These are phyloP conservation scores for Phalacrocorax brasilianus DNA, from an alignment of 2,113 vertebrate genomes.

Conservation along the genomic window DNA sequence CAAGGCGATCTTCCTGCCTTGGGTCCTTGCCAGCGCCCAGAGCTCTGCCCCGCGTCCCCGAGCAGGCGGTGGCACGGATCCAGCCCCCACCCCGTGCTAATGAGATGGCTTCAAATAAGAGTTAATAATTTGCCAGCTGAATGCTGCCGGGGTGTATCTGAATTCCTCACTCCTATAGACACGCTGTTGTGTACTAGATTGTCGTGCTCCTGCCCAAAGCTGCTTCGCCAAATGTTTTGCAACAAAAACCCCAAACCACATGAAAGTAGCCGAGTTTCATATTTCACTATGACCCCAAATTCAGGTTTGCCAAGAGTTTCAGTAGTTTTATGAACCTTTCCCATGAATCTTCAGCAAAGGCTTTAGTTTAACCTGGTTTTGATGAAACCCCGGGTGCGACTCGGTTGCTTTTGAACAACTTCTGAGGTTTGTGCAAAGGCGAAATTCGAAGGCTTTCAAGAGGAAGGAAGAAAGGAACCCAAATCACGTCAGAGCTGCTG, in stretches of 20 bases:
- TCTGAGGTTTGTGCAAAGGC: background rate
- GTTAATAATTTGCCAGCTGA: conserved; percentile 14
- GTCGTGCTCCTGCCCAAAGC: background rate
- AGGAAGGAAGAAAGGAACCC: background rate
- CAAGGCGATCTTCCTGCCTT: background rate
- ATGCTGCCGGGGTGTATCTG: background rate
- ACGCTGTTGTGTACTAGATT: background rate
- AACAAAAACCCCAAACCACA: conserved; percentile 65
- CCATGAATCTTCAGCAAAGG: background rate
- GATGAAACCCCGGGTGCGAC: background rate
- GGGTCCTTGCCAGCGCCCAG: background rate
- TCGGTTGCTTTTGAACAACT: background rate
- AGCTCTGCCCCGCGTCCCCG: background rate
- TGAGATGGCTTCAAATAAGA: background rate
- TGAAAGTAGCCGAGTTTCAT: conserved; percentile 38
- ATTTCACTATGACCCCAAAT: conserved; percentile 28
- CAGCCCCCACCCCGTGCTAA: background rate
- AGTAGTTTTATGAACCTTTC: background rate
- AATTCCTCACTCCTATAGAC: background rate
- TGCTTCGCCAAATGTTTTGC: conserved; percentile 12
- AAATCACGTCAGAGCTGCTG: background rate
- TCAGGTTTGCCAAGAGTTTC: conserved; percentile 38
- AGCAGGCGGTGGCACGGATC: background rate
- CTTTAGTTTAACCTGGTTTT: background rate
- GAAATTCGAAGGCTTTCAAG: background rate